A percentile compares a stretch with the other conserved stretches of the same genome.
phyloP scores from a whole-genome alignment of 1,140 invertebrate species.

The Mamestra configurata region DNA sequence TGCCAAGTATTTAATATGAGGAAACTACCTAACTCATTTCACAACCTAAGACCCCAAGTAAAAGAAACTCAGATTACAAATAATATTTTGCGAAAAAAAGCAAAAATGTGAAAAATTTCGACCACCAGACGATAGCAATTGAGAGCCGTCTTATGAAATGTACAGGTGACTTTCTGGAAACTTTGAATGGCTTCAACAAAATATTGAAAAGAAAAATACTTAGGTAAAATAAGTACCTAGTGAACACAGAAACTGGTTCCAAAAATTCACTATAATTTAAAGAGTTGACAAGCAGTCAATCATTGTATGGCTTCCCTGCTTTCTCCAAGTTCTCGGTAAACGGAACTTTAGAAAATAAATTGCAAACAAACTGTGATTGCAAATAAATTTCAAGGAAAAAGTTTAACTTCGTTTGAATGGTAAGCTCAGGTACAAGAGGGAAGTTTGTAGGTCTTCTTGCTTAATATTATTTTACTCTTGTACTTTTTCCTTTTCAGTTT shows the following conservation, averaged over 20 bases:
- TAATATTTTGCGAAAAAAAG: too few species aligned
- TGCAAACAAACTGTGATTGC: neutral
- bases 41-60: too few species aligned
- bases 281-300: slow-evolving; percentile 15
- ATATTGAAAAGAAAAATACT: neutral
- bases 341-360: neutral
- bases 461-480: too few species aligned
- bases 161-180: neutral
- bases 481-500: too few species aligned
- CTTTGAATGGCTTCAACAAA: neutral
- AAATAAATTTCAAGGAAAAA: neutral
- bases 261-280: slow-evolving; percentile 18
- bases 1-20: too few species aligned
- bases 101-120: too few species aligned
- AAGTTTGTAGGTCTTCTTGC: too few species aligned
- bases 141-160: neutral
- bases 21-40: too few species aligned
- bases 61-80: too few species aligned
- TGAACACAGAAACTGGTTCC: neutral
- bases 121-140: neutral
- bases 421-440: too few species aligned
- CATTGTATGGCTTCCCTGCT: neutral
- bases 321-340: neutral
- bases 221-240: neutral
- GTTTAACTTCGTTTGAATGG: too few species aligned